Evolutionary conservation across 2,888 invertebrate genomes (phyloP).

Genomic region (Resseliella maxima): DNA sequence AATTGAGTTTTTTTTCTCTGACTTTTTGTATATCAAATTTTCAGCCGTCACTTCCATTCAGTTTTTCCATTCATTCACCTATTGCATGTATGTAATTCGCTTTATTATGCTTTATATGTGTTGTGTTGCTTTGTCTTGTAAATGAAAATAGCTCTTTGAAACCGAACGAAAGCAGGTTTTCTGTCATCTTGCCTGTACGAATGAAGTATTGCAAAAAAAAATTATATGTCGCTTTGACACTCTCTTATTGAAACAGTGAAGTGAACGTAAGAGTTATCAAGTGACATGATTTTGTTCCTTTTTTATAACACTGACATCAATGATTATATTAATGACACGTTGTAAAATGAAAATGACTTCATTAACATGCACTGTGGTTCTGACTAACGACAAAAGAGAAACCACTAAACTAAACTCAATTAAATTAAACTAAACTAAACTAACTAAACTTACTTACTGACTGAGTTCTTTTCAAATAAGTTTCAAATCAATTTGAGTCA

Average conservation of each 20-base stretch:
- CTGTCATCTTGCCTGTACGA: not conserved
- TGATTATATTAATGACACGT: conserved; percentile 42
- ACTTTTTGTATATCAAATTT: conserved; percentile 39
- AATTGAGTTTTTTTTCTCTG: not conserved
- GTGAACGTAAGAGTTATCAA: not conserved
- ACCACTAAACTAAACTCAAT: too few species aligned
- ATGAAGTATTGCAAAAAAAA: conserved; percentile 29
- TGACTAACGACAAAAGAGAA: too few species aligned
- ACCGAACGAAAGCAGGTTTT: conserved; percentile 14
- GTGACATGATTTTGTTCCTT: conserved; percentile 27
- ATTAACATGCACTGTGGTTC: too few species aligned
- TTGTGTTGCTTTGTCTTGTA: not conserved
- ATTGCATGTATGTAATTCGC: not conserved
- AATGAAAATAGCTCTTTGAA: not conserved
- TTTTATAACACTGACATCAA: conserved; percentile 28
- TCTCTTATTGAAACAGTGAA: not conserved
- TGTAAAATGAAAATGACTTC: not conserved
- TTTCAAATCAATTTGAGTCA: too few species aligned
- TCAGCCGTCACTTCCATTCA: conserved; percentile 48
- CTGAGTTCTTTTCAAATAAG: too few species aligned
- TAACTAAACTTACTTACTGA: too few species aligned
- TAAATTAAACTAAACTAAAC: too few species aligned
- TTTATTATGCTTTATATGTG: not conserved
- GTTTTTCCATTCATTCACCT: not conserved
- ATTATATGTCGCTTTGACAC: conserved; percentile 7